These are phyloP conservation scores for Pandemis corylana DNA, from an alignment of 2,888 invertebrate genomes.

Conservation along the genomic window DNA sequence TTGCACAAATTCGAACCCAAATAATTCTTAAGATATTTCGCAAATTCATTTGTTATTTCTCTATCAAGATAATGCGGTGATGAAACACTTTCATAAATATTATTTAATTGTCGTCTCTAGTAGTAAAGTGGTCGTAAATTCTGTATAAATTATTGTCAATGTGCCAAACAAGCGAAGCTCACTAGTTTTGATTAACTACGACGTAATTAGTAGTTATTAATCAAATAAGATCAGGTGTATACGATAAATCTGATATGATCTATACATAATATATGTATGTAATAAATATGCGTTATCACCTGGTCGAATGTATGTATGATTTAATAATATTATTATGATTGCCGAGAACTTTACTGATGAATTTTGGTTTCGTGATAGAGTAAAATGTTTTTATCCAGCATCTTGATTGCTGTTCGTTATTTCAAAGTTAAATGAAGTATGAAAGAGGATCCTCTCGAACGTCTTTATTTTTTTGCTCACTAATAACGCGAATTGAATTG, in stretches of 20 bases:
- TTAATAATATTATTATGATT: conserved; percentile 27
- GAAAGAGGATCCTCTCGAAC: conserved; percentile 31
- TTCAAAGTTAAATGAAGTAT: conserved; percentile 42
- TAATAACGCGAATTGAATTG: conserved; percentile 35
- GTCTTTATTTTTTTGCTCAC: conserved; percentile 34
- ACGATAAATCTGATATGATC: too few species aligned
- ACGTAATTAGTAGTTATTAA: conserved; percentile 31
- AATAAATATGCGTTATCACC: conserved; percentile 22
- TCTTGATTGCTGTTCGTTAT: conserved; percentile 44
- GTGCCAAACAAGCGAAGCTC: conserved; percentile 20
- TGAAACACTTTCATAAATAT: not conserved
- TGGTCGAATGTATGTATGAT: not conserved
- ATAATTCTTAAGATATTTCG: too few species aligned
- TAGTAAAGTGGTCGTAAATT: conserved; percentile 9
- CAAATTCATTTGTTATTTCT: not conserved
- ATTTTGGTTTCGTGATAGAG: conserved; percentile 10
- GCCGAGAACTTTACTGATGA: conserved; percentile 17
- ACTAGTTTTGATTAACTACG: conserved; percentile 31
- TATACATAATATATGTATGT: too few species aligned
- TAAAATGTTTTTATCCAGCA: conserved; percentile 28
- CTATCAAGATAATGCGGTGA: not conserved
- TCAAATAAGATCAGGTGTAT: not conserved
- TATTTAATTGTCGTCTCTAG: not conserved
- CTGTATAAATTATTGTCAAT: conserved; percentile 23
- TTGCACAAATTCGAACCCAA: too few species aligned